Percentiles rank a stretch among this genome's conserved stretches.
Evolutionary conservation across 2,797 vertebrate species (phyloP).

Genomic region (Myotis planiceps): DNA sequence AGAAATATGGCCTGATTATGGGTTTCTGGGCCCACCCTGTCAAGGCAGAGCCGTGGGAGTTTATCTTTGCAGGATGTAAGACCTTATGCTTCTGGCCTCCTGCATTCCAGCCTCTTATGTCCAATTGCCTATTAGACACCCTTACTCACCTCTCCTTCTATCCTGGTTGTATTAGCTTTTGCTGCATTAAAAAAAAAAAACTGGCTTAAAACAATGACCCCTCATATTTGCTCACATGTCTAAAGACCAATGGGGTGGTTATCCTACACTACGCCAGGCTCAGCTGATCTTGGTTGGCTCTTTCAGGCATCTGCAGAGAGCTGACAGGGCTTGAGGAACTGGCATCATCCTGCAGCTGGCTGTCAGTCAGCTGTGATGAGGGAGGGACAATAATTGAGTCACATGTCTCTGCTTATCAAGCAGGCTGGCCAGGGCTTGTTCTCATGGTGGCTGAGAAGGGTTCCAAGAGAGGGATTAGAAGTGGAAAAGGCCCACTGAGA

Average conservation of each 20-base stretch:
- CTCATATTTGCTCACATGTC: background rate
- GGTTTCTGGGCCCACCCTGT: background rate
- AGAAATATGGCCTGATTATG: background rate
- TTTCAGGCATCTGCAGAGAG: background rate
- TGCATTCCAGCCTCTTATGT: background rate
- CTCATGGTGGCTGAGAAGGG: background rate
- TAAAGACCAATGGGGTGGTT: background rate
- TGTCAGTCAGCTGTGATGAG: background rate
- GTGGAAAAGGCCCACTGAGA: background rate
- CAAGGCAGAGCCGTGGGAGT: background rate
- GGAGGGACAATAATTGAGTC: background rate
- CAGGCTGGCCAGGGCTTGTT: background rate
- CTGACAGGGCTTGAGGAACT: too few species aligned
- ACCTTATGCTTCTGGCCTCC: background rate
- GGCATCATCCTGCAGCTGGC: background rate
- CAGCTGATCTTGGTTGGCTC: background rate
- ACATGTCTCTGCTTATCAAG: background rate
- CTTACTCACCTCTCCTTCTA: background rate
- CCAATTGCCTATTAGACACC: background rate
- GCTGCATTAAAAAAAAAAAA: background rate
- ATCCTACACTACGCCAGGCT: background rate
- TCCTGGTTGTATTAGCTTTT: background rate
- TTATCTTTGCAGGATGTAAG: background rate
- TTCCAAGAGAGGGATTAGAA: background rate
- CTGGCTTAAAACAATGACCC: background rate